phyloP scores from a whole-genome alignment of 2,888 invertebrate species.

The Holacanthella duospinosa region DNA sequence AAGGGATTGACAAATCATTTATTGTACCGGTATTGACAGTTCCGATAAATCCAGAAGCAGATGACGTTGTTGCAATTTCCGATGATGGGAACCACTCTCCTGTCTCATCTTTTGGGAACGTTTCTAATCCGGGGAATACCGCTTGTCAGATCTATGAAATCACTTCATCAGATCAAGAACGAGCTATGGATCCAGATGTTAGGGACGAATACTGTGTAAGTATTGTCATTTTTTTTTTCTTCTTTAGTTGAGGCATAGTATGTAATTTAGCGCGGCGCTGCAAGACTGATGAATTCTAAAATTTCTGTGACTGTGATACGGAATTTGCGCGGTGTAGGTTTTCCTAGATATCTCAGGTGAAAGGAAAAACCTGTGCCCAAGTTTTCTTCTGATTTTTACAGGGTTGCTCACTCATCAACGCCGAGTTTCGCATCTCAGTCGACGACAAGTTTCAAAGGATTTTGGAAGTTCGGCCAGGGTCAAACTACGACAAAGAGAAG shows the following conservation, averaged over 20 bases:
- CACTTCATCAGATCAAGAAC: slow-evolving; percentile 10
- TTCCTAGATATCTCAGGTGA: not conserved
- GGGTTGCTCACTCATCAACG: slow-evolving; percentile 6
- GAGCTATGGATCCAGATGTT: slow-evolving; percentile 15
- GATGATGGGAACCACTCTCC: slow-evolving; percentile 16
- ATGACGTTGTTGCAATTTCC: slow-evolving; percentile 11
- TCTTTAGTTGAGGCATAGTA: not conserved
- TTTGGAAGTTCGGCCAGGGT: slow-evolving; percentile 24
- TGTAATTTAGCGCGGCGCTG: no score
- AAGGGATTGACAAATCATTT: slow-evolving; percentile 14
- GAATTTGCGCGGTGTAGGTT: not conserved
- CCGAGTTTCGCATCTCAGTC: not conserved
- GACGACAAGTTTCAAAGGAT: slow-evolving; percentile 21
- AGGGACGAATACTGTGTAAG: slow-evolving; percentile 37
- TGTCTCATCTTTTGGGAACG: slow-evolving; percentile 25
- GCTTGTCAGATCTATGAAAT: slow-evolving; percentile 27
- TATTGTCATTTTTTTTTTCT: slow-evolving; percentile 3
- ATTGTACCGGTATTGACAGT: slow-evolving; percentile 2
- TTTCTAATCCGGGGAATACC: slow-evolving; percentile 21
- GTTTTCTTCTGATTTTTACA: slow-evolving; percentile 7
- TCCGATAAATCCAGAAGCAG: slow-evolving; percentile 13
- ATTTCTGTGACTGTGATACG: slow-evolving; percentile 3
- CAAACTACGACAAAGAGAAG: slow-evolving; percentile 32
- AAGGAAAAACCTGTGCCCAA: not conserved
- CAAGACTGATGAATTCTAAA: no score